Evolutionary conservation across 2,888 invertebrate genomes (phyloP), one percentile per base, ranked within the genome.

Genomic region (Vanessa cardui): DNA sequence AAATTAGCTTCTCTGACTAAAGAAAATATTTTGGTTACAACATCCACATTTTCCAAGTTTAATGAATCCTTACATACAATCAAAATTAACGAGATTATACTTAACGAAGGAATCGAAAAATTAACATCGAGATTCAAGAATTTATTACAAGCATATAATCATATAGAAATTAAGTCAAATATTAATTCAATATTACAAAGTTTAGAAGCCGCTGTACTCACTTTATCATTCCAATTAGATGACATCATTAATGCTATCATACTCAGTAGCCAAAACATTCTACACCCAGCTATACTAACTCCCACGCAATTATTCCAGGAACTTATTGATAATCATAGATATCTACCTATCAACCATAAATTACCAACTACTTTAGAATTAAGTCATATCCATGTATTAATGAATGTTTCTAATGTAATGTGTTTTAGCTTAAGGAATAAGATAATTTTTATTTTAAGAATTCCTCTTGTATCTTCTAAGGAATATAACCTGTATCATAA

Each of bases 211-310:
- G n/a, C n/a, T 26, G 26, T 26, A 26, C 26, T 69, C 31, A 63
- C 69, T 12, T 59, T 72, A 58, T 71, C 70, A 12, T 72, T 74
- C 33, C 68, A 70, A 49, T 20, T 72, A 15, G 58, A 64, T 62
- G 69, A 72, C 16, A 59, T 73, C 39, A 69, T 50, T 12, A 70
- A 71, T 66, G 58, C 74, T 15, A 66, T 76, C 4, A 21, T 75
- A n/a, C 67, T 76, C 18, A 71, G 69, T 58, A 76, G 56, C 20
- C 31, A 60, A 46, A 73, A 76, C 56, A 70, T 66, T 7, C 46
- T 78, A 8, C 74, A 77, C 45, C 78, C 78, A 9, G 47, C 74
- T 0, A 60, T 77, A n/a, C 52, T 77, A 54, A 64, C 75, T 3
- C 78, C 74, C 0, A 60, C n/a, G 12, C 70, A 75, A 26, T 39